These are phyloP conservation scores for Synanceia verrucosa DNA, from an alignment of 2,797 vertebrate species.

Conservation along the genomic window DNA sequence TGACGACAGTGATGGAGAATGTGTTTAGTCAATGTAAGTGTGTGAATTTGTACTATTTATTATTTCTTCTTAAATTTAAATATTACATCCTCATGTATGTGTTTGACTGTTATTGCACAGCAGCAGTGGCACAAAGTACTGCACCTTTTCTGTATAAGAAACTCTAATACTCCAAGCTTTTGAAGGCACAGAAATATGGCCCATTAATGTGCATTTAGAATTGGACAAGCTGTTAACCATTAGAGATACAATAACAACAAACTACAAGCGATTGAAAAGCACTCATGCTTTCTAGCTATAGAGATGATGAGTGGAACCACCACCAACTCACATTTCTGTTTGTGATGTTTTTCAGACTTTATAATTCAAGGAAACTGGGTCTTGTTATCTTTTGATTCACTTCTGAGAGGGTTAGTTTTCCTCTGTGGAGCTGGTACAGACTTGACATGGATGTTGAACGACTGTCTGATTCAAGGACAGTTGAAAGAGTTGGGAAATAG, in stretches of 20 bases:
- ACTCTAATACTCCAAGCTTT: not conserved
- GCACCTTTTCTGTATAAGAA: not conserved
- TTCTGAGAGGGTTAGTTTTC: not conserved
- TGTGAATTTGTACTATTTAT: conserved; percentile 13
- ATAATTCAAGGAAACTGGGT: not conserved
- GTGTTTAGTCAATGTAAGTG: not conserved
- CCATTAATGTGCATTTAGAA: conserved; percentile 9
- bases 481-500: not conserved
- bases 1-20: not conserved
- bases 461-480: not conserved
- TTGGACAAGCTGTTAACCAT: not conserved
- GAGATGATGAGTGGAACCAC: not conserved
- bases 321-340: not conserved
- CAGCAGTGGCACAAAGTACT: not conserved
- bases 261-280: not conserved
- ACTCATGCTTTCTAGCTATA: not conserved
- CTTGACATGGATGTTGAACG: not conserved
- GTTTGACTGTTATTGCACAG: not conserved
- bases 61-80: not conserved
- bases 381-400: not conserved
- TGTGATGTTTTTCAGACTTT: not conserved
- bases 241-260: not conserved
- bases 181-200: not conserved
- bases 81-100: conserved; percentile 12
- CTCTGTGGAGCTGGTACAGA: not conserved